phyloP scores from a whole-genome alignment of 2,888 invertebrate species.

The Mythimna loreyi region DNA sequence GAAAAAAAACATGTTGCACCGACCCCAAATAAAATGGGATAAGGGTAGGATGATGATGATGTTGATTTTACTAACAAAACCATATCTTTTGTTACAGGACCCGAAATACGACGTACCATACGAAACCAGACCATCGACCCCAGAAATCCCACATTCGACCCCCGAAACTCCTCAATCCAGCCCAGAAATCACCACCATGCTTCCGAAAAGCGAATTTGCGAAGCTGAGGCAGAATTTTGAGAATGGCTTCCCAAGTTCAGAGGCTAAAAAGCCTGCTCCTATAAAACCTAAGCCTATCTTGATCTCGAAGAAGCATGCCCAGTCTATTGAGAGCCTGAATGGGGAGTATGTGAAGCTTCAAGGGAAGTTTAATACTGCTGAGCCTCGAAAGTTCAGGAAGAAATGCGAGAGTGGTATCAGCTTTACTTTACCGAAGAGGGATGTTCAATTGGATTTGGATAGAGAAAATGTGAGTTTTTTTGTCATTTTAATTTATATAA shows the following conservation, averaged over 20 bases:
- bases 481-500: neutral
- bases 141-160: conserved; percentile 25
- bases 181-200: neutral
- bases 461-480: conserved; percentile 84
- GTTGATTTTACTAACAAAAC: neutral
- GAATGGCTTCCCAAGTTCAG: conserved; percentile 59
- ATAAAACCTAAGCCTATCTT: conserved; percentile 73
- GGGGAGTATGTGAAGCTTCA: conserved; percentile 67
- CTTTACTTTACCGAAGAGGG: conserved; percentile 74
- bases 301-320: conserved; percentile 64
- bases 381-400: conserved; percentile 71
- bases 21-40: no score
- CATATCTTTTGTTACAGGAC: conserved; percentile 75
- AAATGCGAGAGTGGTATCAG: conserved; percentile 59
- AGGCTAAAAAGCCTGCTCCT: conserved; percentile 58
- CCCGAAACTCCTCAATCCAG: neutral
- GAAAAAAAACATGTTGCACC: no score
- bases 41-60: no score
- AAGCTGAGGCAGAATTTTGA: conserved; percentile 82
- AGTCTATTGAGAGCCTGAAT: conserved; percentile 62
- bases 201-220: conserved; percentile 71
- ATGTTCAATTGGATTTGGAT: conserved; percentile 82
- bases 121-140: conserved; percentile 58
- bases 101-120: conserved; percentile 83
- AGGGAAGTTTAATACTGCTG: conserved; percentile 76